A percentile compares a stretch with the other conserved stretches of the same genome.
Conservation (phyloP, 2,113 vertebrate genomes). For the Pithys albifrons region DNA sequence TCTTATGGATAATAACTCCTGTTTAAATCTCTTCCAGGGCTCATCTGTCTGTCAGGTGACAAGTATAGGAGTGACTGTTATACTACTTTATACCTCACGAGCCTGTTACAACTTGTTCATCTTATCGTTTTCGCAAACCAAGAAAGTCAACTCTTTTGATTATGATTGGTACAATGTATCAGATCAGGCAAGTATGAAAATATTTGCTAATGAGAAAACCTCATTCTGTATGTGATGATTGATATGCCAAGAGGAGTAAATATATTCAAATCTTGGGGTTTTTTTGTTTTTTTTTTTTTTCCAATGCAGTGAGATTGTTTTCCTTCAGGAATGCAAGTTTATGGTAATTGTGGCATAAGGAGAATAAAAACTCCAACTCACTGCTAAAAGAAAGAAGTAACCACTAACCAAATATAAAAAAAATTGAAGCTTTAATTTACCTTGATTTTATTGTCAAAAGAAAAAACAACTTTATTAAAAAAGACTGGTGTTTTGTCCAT, state of each 20-base stretch:
- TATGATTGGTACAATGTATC: slow-evolving; percentile 99
- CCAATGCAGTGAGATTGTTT: background rate
- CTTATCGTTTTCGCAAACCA: slow-evolving; percentile 84
- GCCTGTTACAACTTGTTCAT: slow-evolving; percentile 97
- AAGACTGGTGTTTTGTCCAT: background rate
- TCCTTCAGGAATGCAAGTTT: background rate
- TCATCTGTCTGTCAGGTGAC: slow-evolving; percentile 96
- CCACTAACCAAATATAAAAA: background rate
- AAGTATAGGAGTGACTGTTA: slow-evolving; percentile 86
- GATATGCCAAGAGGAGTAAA: background rate
- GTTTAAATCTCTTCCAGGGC: slow-evolving; percentile 78
- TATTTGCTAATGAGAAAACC: background rate
- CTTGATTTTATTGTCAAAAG: background rate
- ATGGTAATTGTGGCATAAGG: background rate
- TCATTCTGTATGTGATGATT: background rate
- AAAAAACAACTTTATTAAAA: background rate
- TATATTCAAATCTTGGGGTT: background rate
- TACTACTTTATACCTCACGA: slow-evolving; percentile 90
- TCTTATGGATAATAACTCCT: background rate
- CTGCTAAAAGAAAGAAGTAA: background rate
- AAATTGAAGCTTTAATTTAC: background rate
- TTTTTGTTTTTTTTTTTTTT: background rate
- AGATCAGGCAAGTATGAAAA: slow-evolving; percentile 86
- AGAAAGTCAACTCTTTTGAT: slow-evolving; percentile 89
- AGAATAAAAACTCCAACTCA: background rate